These are phyloP conservation scores for Hipposideros armiger DNA, from an alignment of 2,113 vertebrate species.

Conservation along the genomic window DNA sequence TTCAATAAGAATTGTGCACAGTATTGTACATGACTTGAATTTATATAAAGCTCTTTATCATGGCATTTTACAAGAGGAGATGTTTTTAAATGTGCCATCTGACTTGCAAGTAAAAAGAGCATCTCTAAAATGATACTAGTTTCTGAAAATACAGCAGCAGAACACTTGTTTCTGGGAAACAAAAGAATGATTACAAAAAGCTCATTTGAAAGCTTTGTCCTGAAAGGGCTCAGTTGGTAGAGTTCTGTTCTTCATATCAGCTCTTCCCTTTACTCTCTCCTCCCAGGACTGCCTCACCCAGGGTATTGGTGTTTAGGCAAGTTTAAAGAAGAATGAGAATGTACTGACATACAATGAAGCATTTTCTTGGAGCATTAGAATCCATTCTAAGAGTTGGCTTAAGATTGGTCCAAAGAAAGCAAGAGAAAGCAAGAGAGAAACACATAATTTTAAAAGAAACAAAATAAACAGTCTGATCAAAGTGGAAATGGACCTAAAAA, in stretches of 20 bases:
- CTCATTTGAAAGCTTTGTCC: slow-evolving; percentile 12
- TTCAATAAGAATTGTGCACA: slow-evolving; percentile 60
- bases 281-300: not conserved
- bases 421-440: slow-evolving; percentile 32
- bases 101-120: slow-evolving; percentile 78
- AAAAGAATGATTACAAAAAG: slow-evolving; percentile 62
- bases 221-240: not conserved
- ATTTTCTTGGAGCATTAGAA: not conserved
- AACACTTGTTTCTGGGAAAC: slow-evolving; percentile 63
- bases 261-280: not conserved
- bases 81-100: slow-evolving; percentile 74
- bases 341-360: not conserved
- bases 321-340: slow-evolving; percentile 48
- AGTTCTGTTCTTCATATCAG: slow-evolving; percentile 1
- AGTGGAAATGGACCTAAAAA: slow-evolving; percentile 18
- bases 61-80: slow-evolving; percentile 71
- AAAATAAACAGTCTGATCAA: slow-evolving; percentile 41
- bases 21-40: slow-evolving; percentile 69
- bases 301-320: not conserved
- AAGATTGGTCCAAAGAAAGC: not conserved
- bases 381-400: not conserved
- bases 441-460: not conserved
- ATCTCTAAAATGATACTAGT: slow-evolving; percentile 69
- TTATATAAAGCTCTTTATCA: slow-evolving; percentile 61
- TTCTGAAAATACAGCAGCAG: slow-evolving; percentile 69